A percentile compares a stretch with the other conserved stretches of the same genome.
Conservation (phyloP, 2,797 vertebrate genomes). For the Columba guinea region DNA sequence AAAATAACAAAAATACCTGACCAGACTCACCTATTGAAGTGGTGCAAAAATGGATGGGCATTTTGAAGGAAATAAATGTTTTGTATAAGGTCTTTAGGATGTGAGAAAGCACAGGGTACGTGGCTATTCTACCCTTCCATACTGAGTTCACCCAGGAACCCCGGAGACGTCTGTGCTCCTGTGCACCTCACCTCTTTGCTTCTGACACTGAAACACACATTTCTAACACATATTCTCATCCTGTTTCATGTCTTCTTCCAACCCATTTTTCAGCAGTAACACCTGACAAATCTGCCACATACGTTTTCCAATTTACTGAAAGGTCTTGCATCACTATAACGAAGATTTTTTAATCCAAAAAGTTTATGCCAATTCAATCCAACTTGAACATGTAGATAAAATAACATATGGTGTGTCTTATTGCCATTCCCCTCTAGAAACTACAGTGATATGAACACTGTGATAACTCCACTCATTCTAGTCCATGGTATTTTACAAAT, state of each 20-base stretch:
- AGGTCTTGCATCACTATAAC: not conserved
- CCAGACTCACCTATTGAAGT: not conserved
- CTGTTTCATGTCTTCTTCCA: not conserved
- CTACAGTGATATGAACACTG: not conserved
- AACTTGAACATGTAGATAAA: not conserved
- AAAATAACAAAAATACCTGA: not conserved
- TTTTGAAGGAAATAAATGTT: not conserved
- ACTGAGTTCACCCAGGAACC: not conserved
- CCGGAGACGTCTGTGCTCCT: not conserved
- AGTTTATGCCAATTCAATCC: not conserved
- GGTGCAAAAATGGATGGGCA: not conserved
- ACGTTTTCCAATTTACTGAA: not conserved
- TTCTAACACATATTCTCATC: not conserved
- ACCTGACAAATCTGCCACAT: not conserved
- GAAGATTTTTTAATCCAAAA: not conserved
- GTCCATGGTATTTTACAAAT: not conserved
- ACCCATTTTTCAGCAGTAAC: not conserved
- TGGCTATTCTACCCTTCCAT: not conserved
- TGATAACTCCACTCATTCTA: not conserved
- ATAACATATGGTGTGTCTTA: not conserved
- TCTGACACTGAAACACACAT: not conserved
- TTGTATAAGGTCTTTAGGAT: not conserved
- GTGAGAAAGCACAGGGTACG: not conserved
- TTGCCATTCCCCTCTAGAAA: not conserved
- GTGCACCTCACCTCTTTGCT: not conserved